Evolutionary conservation across 2,888 invertebrate species (phyloP).

Genomic region (Elgonia sp.): DNA sequence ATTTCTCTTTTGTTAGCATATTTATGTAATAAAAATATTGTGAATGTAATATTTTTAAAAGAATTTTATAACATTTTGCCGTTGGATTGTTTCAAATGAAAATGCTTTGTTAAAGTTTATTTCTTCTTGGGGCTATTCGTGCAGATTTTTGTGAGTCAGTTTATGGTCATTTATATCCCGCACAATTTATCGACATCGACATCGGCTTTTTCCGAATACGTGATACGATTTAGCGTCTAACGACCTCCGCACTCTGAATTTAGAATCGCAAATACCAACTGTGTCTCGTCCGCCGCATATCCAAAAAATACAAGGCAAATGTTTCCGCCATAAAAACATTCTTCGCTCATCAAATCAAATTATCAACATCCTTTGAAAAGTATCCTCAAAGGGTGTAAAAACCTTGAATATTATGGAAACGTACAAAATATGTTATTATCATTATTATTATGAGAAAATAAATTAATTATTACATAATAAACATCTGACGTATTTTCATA

Average conservation of each 20-base stretch:
- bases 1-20: too few relatives aligned
- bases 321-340: slow-evolving; percentile 64
- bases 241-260: slow-evolving; percentile 72
- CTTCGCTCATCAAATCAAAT: slow-evolving; percentile 57
- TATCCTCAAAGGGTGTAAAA: slow-evolving; percentile 25
- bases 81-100: neutral
- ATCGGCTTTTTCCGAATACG: slow-evolving; percentile 54
- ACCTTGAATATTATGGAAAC: slow-evolving; percentile 1
- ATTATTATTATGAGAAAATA: neutral
- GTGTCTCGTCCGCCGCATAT: slow-evolving; percentile 48
- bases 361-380: slow-evolving; percentile 50
- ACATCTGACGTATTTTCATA: neutral
- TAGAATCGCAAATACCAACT: slow-evolving; percentile 68
- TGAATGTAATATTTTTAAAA: too few relatives aligned
- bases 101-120: slow-evolving; percentile 36
- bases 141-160: slow-evolving; percentile 60
- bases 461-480: neutral
- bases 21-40: too few relatives aligned
- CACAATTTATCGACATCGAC: slow-evolving; percentile 63
- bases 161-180: slow-evolving; percentile 63
- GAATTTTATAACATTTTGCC: too few relatives aligned
- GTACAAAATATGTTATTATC: slow-evolving; percentile 2
- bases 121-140: slow-evolving; percentile 35
- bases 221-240: slow-evolving; percentile 70
- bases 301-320: slow-evolving; percentile 46